These are phyloP conservation scores for Drosophila pandora DNA, from an alignment of 1,140 invertebrate species.

Conservation along the genomic window DNA sequence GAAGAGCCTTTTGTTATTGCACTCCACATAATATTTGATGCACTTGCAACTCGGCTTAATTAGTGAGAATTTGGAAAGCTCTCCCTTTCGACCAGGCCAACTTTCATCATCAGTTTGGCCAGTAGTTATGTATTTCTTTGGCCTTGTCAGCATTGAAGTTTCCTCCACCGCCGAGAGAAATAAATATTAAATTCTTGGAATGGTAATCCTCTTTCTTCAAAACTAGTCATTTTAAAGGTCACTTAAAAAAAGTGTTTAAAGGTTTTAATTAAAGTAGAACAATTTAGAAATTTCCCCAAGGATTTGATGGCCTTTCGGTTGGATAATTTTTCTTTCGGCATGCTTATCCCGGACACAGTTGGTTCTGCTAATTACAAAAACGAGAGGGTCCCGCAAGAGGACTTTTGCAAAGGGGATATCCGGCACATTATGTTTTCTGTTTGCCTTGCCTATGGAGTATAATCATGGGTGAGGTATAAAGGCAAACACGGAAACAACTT, in stretches of 20 bases:
- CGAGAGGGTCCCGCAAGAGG: conserved; percentile 31
- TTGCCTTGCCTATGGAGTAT: conserved; percentile 46
- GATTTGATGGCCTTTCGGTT: not conserved
- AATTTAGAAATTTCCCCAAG: not conserved
- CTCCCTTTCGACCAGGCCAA: conserved; percentile 16
- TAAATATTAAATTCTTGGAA: not conserved
- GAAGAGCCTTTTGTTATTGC: conserved; percentile 29
- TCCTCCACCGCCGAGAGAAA: not conserved
- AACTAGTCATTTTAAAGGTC: no score
- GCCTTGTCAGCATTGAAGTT: conserved; percentile 30
- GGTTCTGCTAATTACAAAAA: conserved; percentile 64
- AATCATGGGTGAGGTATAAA: conserved; percentile 54
- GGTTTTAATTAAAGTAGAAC: not conserved
- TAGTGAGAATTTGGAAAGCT: conserved; percentile 48
- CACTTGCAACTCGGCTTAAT: conserved; percentile 56
- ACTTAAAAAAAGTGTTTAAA: not conserved
- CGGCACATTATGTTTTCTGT: conserved; percentile 60
- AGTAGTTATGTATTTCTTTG: conserved; percentile 27
- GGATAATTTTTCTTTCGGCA: conserved; percentile 9
- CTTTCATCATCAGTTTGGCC: conserved; percentile 25
- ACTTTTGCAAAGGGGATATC: conserved; percentile 48
- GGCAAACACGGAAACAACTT: conserved; percentile 78
- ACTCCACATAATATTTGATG: conserved; percentile 35
- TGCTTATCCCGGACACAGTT: not conserved
- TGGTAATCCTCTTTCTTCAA: no score